Percentiles rank a stretch among this genome's conserved stretches.
Evolutionary conservation across 2,113 vertebrate species (phyloP).

Genomic region (Centropus bengalensis): DNA sequence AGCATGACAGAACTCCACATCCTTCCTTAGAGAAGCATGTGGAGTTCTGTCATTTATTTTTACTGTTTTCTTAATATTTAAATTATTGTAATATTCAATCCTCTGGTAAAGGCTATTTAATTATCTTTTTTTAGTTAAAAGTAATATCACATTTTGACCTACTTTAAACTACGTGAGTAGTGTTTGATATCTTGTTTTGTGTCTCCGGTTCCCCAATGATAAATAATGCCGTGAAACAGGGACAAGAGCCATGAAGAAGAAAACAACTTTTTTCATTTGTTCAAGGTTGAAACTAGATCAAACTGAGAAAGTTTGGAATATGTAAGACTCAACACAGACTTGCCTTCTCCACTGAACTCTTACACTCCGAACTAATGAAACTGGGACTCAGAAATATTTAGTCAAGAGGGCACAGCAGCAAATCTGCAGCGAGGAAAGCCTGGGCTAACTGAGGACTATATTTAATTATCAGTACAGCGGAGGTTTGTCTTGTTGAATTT

Average conservation of each 20-base stretch:
- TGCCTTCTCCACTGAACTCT: neutral
- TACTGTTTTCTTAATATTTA: neutral
- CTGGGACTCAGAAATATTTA: fast-evolving
- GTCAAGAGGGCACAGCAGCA: neutral
- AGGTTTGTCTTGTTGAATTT: fast-evolving
- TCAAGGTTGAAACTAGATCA: neutral
- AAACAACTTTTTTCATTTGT: neutral
- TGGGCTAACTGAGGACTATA: neutral
- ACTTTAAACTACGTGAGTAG: neutral
- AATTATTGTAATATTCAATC: neutral
- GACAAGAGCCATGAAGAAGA: neutral
- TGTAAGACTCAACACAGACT: neutral
- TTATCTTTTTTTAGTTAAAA: neutral
- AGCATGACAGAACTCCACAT: no score
- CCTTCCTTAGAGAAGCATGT: neutral
- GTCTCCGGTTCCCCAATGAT: neutral
- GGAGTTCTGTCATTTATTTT: neutral
- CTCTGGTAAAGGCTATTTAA: neutral
- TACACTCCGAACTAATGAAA: neutral
- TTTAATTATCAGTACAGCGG: neutral
- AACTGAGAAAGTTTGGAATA: neutral
- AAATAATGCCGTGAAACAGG: neutral
- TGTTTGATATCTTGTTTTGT: neutral
- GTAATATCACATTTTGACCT: neutral
- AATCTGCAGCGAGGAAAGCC: neutral